Evolutionary conservation across 2,797 vertebrate genomes (phyloP).

Genomic region (Girardinus metallicus): DNA sequence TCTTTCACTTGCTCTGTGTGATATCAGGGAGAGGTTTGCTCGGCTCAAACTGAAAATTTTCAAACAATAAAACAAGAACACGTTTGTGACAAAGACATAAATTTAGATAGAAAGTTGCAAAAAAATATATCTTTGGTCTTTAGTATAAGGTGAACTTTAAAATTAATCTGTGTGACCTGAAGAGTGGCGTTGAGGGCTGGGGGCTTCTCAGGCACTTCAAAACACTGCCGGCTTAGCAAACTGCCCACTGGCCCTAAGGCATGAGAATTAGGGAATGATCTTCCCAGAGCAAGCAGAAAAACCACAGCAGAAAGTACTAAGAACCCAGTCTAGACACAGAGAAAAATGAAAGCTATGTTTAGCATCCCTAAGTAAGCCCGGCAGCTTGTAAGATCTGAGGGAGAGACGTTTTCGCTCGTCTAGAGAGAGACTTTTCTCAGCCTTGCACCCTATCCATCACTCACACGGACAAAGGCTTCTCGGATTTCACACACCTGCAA

Average conservation of each 20-base stretch:
- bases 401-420: slow-evolving; percentile 47
- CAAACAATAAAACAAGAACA: neutral
- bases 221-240: slow-evolving; percentile 57
- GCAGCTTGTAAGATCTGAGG: slow-evolving; percentile 70
- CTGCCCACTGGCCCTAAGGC: slow-evolving; percentile 52
- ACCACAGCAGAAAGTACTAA: slow-evolving; percentile 64
- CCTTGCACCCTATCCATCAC: slow-evolving; percentile 23
- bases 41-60: neutral
- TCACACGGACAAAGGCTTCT: neutral
- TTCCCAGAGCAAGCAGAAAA: slow-evolving; percentile 49
- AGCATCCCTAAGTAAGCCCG: slow-evolving; percentile 61
- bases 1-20: neutral
- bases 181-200: neutral
- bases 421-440: slow-evolving; percentile 50
- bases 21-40: neutral
- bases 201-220: slow-evolving; percentile 47
- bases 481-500: neutral
- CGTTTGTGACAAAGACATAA: neutral
- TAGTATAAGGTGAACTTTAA: slow-evolving; percentile 16
- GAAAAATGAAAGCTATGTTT: slow-evolving; percentile 77
- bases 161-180: neutral
- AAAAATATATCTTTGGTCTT: slow-evolving; percentile 1
- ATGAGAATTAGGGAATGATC: slow-evolving; percentile 63
- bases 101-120: neutral
- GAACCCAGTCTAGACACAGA: slow-evolving; percentile 74